Evolutionary conservation across 1,140 invertebrate genomes (phyloP).

Genomic region (Periplaneta americana): DNA sequence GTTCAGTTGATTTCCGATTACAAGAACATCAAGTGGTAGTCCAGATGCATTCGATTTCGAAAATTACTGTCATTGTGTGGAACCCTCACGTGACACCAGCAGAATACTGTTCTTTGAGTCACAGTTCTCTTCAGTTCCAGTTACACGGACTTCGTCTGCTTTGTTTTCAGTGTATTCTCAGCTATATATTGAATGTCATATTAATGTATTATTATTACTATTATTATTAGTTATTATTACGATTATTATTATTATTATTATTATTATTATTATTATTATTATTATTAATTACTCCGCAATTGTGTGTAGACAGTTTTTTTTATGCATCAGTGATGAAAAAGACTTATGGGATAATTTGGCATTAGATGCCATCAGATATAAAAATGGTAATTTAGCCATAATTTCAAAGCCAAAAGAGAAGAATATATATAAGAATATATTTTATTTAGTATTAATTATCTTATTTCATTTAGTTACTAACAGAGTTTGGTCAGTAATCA

Average conservation of each 20-base stretch:
- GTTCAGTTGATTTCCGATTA: not conserved
- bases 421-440: constrained; percentile 10
- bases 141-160: not conserved
- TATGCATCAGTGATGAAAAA: not conserved
- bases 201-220: not conserved
- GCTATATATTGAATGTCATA: no score
- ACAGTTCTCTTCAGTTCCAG: not conserved
- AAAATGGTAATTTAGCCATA: constrained; percentile 8
- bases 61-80: not conserved
- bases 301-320: not conserved
- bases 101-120: not conserved
- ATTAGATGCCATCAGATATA: constrained; percentile 7
- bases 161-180: not conserved
- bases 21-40: not conserved
- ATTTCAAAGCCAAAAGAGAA: constrained; percentile 3
- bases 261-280: not conserved
- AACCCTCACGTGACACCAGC: not conserved
- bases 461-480: constrained; percentile 11
- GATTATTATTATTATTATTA: not conserved
- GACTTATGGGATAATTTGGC: constrained; percentile 9
- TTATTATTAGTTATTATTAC: not conserved
- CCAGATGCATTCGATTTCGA: not conserved
- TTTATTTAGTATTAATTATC: constrained; percentile 10
- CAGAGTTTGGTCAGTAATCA: not conserved
- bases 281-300: not conserved